Evolutionary conservation across 2,797 vertebrate genomes (phyloP).

Genomic region (Cyclura pinguis): DNA sequence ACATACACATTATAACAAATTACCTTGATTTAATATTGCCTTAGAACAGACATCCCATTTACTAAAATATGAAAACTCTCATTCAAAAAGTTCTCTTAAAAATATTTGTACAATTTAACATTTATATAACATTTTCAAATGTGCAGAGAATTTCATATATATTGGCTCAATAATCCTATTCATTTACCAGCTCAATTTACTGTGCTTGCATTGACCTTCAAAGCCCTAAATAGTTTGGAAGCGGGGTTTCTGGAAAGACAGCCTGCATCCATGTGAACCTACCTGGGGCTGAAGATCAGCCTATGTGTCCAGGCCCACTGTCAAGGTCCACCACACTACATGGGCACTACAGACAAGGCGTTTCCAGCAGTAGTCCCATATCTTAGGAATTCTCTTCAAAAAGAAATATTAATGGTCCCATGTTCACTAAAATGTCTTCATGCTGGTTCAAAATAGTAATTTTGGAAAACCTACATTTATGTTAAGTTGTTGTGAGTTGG

Average conservation of each 20-base stretch:
- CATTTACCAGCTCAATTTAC: background rate
- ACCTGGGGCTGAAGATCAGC: background rate
- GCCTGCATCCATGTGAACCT: background rate
- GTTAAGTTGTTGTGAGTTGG: background rate
- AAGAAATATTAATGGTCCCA: background rate
- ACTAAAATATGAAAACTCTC: conserved; percentile 42
- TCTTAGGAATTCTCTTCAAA: background rate
- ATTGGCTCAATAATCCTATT: conserved; percentile 15
- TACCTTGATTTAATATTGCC: conserved; percentile 52
- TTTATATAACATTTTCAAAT: conserved; percentile 9
- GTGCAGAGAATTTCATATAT: conserved; percentile 16
- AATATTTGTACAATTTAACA: conserved; percentile 22
- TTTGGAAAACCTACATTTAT: background rate
- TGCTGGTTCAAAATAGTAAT: background rate
- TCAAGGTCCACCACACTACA: background rate
- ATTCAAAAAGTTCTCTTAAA: conserved; percentile 4
- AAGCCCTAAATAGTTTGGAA: background rate
- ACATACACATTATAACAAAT: conserved; percentile 51
- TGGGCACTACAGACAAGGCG: background rate
- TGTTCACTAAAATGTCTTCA: background rate
- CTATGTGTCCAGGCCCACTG: background rate
- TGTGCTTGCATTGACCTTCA: background rate
- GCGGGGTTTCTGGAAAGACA: background rate
- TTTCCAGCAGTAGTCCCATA: background rate
- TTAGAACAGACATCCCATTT: conserved; percentile 65